Evolutionary conservation across 2,888 invertebrate genomes (phyloP).

Genomic region (Agrotis segetum): DNA sequence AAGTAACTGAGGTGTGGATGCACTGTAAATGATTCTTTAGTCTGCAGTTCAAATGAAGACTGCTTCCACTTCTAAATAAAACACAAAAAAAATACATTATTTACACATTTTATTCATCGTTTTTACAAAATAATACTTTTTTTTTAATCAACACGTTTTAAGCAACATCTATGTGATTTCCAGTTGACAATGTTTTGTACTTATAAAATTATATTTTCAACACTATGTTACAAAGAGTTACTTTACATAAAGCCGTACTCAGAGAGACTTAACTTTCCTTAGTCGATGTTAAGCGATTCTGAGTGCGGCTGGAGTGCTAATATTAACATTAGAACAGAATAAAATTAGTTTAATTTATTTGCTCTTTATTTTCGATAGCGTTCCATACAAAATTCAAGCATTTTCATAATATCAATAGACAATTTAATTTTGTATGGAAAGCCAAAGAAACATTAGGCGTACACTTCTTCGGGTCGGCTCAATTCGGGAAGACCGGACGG

Average conservation of each 20-base stretch:
- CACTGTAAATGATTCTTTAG: no score
- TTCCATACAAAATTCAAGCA: constrained; percentile 3
- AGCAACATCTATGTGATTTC: constrained; percentile 71
- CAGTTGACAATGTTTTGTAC: constrained; percentile 75
- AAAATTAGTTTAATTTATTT: constrained; percentile 19
- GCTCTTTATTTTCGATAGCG: not conserved
- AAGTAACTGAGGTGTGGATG: no score
- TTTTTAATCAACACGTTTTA: constrained; percentile 73
- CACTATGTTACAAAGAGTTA: constrained; percentile 44
- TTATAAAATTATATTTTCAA: constrained; percentile 68
- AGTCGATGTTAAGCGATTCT: constrained; percentile 19
- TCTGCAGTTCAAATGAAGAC: not conserved
- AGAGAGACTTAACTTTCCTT: constrained; percentile 5
- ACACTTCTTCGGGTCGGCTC: not conserved
- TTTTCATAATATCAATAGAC: constrained; percentile 1
- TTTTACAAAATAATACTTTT: constrained; percentile 88
- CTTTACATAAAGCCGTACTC: constrained; percentile 21
- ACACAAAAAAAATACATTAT: constrained; percentile 68
- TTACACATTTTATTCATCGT: constrained; percentile 77
- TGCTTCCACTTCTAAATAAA: constrained; percentile 45
- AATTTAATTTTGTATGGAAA: constrained; percentile 14
- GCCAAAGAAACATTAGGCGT: not conserved
- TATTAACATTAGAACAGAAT: constrained; percentile 28
- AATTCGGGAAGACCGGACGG: not conserved
- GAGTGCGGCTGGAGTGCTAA: constrained; percentile 13